These are phyloP conservation scores for Plagodis pulveraria DNA, from an alignment of 2,888 invertebrate genomes.

Conservation along the genomic window DNA sequence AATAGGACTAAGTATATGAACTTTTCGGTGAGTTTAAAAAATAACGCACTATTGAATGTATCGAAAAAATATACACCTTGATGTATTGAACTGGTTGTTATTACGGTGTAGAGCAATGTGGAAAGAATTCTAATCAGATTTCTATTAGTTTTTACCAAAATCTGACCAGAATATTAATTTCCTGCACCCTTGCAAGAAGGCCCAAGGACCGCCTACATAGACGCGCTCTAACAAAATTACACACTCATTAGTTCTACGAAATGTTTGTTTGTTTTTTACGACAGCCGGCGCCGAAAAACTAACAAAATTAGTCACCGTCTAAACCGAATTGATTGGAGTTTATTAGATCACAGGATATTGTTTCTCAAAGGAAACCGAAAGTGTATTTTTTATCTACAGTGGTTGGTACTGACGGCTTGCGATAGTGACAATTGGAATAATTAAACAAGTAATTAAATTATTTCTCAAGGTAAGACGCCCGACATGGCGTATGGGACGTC, in stretches of 20 bases:
- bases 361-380: slow-evolving; percentile 46
- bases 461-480: slow-evolving; percentile 61
- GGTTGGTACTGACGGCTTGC: slow-evolving; percentile 19
- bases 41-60: no score
- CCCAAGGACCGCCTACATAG: slow-evolving; percentile 69
- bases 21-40: no score
- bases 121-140: slow-evolving; percentile 23
- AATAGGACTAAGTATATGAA: no score
- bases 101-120: neutral
- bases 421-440: slow-evolving; percentile 44
- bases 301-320: slow-evolving; percentile 79
- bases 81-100: neutral
- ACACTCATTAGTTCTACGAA: slow-evolving; percentile 80
- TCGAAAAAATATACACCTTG: no score
- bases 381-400: slow-evolving; percentile 32
- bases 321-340: slow-evolving; percentile 54
- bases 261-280: slow-evolving; percentile 77
- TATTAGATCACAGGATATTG: slow-evolving; percentile 59
- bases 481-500: slow-evolving; percentile 52
- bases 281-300: slow-evolving; percentile 71
- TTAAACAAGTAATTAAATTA: slow-evolving; percentile 70
- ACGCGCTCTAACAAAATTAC: slow-evolving; percentile 76
- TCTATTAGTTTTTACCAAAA: slow-evolving; percentile 36
- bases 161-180: slow-evolving; percentile 59
- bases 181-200: slow-evolving; percentile 38